phyloP scores from a whole-genome alignment of 2,888 invertebrate genomes.

The Luperina nickerlii region DNA sequence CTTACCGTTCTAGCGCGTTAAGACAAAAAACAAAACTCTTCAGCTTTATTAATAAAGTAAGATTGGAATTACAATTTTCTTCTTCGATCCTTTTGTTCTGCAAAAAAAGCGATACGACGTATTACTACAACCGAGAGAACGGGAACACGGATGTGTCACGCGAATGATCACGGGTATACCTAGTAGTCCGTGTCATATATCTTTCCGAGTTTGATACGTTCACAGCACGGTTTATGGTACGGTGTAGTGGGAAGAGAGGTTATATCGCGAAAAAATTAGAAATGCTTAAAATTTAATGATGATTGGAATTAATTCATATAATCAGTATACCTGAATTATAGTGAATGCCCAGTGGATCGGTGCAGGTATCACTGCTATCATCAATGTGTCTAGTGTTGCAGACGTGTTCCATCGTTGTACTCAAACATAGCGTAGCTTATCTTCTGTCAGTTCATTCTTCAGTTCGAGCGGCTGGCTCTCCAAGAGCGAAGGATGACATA shows the following conservation, averaged over 20 bases:
- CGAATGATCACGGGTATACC: neutral
- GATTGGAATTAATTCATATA: neutral
- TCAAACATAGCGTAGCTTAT: constrained; percentile 49
- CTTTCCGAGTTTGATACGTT: neutral
- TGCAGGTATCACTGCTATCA: constrained; percentile 3
- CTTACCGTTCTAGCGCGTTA: neutral
- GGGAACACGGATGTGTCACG: neutral
- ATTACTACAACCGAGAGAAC: neutral
- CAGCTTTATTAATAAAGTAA: neutral
- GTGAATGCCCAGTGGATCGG: neutral
- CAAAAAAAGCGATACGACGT: neutral
- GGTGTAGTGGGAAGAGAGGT: neutral
- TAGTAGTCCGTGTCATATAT: neutral
- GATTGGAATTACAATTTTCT: neutral
- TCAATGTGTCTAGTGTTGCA: constrained; percentile 50
- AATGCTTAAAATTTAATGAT: neutral
- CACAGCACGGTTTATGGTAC: neutral
- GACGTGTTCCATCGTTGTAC: constrained; percentile 30
- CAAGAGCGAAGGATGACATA: constrained; percentile 83
- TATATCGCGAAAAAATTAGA: neutral
- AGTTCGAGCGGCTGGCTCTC: constrained; percentile 81
- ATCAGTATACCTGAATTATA: neutral
- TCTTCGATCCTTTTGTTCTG: neutral
- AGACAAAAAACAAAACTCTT: neutral
- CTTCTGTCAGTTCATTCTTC: constrained; percentile 82